A percentile compares a stretch with the other conserved stretches of the same genome.
Evolutionary conservation across 2,888 invertebrate genomes (phyloP).

Genomic region (Aspidiotus destructor): DNA sequence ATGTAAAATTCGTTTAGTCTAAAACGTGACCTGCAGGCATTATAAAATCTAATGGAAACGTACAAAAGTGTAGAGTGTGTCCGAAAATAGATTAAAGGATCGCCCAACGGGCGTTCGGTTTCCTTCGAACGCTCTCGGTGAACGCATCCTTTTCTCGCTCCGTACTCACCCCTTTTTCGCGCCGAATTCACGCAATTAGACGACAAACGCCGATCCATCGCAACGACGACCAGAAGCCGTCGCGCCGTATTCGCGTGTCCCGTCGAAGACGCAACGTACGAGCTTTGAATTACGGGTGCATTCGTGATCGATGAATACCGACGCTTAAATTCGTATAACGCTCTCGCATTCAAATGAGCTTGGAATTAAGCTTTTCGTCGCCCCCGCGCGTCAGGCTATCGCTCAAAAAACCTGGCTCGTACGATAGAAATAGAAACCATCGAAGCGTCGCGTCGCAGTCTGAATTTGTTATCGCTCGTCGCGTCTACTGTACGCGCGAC

Average conservation of each 20-base stretch:
- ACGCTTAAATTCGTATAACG: constrained; percentile 1
- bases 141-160: not conserved
- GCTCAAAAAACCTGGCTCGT: not conserved
- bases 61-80: constrained; percentile 1
- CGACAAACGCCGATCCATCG: too few relatives aligned
- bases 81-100: constrained; percentile 1
- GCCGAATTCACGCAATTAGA: too few relatives aligned
- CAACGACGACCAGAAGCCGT: too few relatives aligned
- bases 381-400: not conserved
- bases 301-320: not conserved
- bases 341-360: not conserved
- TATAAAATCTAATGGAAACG: not conserved
- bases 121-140: not conserved
- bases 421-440: not conserved
- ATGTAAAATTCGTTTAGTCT: constrained; percentile 15
- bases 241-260: too few relatives aligned
- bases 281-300: too few relatives aligned
- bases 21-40: constrained; percentile 21
- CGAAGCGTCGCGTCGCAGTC: not conserved
- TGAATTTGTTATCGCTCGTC: not conserved
- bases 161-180: too few relatives aligned
- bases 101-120: not conserved
- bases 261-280: too few relatives aligned
- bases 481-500: not conserved
- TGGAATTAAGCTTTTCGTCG: not conserved